phyloP scores from a whole-genome alignment of 2,888 invertebrate species.

The Scaptomyza flava region DNA sequence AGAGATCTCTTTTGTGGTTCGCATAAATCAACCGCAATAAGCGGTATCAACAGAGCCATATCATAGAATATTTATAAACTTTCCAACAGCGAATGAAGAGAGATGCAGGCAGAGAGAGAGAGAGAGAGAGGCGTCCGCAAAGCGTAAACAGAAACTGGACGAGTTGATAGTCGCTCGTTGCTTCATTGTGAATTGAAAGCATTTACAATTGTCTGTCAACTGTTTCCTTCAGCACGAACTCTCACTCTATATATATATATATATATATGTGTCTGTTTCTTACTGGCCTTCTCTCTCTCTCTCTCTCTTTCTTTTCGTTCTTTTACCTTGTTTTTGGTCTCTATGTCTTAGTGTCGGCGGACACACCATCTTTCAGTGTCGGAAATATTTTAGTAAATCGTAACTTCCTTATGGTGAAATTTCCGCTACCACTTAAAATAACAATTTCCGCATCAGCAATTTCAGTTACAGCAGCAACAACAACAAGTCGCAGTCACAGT shows the following conservation, averaged over 20 bases:
- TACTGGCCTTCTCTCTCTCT: not conserved
- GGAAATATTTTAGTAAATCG: conserved; percentile 78
- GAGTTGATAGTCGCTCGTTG: conserved; percentile 8
- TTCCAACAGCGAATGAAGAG: conserved; percentile 17
- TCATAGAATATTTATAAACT: conserved; percentile 70
- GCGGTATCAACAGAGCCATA: conserved; percentile 54
- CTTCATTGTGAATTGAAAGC: conserved; percentile 52
- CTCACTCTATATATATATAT: not conserved
- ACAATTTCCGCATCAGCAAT: conserved; percentile 71
- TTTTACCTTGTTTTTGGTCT: not conserved
- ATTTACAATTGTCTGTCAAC: conserved; percentile 48
- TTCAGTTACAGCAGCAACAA: conserved; percentile 41
- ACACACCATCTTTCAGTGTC: conserved; percentile 46
- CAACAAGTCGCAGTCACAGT: conserved; percentile 6
- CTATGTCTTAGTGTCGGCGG: not conserved
- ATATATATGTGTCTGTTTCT: too few species aligned
- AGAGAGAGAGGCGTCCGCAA: not conserved
- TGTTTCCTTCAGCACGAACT: conserved; percentile 6
- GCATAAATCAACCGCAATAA: conserved; percentile 74
- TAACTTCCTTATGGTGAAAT: conserved; percentile 73
- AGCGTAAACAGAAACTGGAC: conserved; percentile 18
- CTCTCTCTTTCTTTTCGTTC: not conserved
- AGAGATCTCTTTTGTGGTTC: conserved; percentile 31
- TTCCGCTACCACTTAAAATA: conserved; percentile 77
- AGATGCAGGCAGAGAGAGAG: not conserved